These are phyloP conservation scores for Narcine bancroftii DNA, from an alignment of 2,113 vertebrate genomes.

Conservation along the genomic window DNA sequence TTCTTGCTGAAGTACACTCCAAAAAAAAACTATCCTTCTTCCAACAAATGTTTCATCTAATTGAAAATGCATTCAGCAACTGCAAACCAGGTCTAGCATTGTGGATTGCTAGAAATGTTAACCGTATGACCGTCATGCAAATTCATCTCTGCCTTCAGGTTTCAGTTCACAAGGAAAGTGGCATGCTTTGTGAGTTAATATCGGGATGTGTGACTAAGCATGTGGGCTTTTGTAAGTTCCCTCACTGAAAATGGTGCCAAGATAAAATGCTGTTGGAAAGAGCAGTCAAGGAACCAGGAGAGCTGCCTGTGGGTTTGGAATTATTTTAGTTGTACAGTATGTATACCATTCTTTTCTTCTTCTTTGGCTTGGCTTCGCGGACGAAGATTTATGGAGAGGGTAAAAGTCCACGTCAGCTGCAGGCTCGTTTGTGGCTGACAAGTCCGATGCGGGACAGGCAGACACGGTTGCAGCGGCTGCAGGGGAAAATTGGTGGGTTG, in stretches of 20 bases:
- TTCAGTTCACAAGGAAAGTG: not conserved
- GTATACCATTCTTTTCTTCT: no score
- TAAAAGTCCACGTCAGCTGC: no score
- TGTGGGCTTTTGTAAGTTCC: not conserved
- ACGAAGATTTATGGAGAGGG: no score
- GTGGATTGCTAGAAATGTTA: not conserved
- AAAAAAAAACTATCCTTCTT: no score
- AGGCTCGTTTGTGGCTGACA: no score
- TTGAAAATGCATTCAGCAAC: not conserved
- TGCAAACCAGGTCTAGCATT: not conserved
- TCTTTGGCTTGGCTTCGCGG: no score
- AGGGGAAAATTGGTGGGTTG: no score
- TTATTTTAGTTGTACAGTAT: not conserved
- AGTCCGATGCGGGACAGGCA: no score
- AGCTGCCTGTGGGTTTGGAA: not conserved
- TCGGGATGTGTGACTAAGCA: not conserved
- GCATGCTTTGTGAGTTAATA: no score
- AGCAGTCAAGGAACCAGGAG: not conserved
- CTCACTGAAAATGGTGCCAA: not conserved
- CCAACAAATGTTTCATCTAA: not conserved
- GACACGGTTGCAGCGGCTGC: no score
- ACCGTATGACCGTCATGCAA: not conserved
- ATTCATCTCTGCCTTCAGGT: not conserved
- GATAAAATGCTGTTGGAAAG: not conserved
- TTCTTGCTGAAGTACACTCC: no score